These are phyloP conservation scores for Heliconius hortense DNA, from an alignment of 2,888 invertebrate genomes.

Conservation along the genomic window DNA sequence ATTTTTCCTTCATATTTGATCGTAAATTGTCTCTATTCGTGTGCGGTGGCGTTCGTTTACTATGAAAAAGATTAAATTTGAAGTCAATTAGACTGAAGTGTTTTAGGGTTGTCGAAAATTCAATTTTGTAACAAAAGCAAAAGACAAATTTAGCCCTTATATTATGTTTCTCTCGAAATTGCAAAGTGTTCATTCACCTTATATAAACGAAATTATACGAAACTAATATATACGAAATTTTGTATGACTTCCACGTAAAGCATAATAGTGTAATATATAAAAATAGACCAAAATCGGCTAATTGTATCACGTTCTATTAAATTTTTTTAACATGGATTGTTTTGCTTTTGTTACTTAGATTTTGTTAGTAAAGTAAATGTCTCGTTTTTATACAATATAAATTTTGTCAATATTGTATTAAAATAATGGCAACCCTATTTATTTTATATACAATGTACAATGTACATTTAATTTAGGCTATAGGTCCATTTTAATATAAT, in stretches of 20 bases:
- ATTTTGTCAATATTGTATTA: not conserved
- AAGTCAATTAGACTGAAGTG: not conserved
- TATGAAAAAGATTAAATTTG: not conserved
- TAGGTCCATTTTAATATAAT: not conserved
- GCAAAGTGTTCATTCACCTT: too few relatives aligned
- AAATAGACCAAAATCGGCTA: too few relatives aligned
- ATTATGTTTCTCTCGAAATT: not conserved
- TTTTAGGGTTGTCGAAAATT: not conserved
- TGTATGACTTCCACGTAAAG: not conserved
- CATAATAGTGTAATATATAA: not conserved
- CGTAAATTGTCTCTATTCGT: constrained; percentile 27
- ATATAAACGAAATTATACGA: too few relatives aligned
- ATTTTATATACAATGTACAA: constrained; percentile 1
- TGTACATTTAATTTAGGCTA: not conserved
- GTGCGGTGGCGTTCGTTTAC: constrained; percentile 16
- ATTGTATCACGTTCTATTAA: not conserved
- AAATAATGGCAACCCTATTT: not conserved
- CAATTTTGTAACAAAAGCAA: not conserved
- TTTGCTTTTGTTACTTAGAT: too few relatives aligned
- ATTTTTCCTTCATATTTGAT: constrained; percentile 35
- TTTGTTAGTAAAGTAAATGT: not conserved
- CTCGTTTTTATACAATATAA: not conserved
- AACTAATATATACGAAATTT: not conserved
- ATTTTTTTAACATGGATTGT: not conserved
- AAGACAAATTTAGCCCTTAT: not conserved